Evolutionary conservation across 2,113 vertebrate species (phyloP).

Genomic region (Protomyctophum bolini): DNA sequence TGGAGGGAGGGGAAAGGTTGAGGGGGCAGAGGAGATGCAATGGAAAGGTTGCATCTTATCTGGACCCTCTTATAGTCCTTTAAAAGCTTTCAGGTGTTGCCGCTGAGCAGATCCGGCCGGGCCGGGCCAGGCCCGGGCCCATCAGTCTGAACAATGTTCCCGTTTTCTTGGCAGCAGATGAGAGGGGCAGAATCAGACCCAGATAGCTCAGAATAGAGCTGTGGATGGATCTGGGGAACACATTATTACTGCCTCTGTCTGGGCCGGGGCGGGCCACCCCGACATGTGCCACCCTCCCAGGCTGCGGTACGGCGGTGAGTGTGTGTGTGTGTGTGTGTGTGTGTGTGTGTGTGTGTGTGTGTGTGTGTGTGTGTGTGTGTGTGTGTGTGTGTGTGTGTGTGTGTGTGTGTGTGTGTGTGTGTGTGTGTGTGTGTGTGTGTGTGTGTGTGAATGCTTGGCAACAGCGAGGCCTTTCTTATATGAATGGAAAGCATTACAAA

Average conservation of each 20-base stretch:
- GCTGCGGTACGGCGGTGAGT: not conserved
- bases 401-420: conserved; percentile 22
- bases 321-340: not conserved
- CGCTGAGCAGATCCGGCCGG: conserved; percentile 44
- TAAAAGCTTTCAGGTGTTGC: conserved; percentile 74
- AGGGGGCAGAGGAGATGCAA: conserved; percentile 17
- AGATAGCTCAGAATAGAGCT: conserved; percentile 50
- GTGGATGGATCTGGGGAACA: conserved; percentile 50
- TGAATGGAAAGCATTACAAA: conserved; percentile 41
- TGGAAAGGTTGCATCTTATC: conserved; percentile 60
- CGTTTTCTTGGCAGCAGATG: conserved; percentile 67
- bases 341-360: conserved; percentile 21
- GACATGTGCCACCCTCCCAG: conserved; percentile 56
- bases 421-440: conserved; percentile 7
- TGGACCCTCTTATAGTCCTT: conserved; percentile 45
- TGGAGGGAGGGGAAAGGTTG: not conserved
- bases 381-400: not conserved
- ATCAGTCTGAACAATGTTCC: not conserved
- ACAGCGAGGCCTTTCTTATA: conserved; percentile 21
- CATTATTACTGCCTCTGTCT: conserved; percentile 39
- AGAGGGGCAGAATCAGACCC: conserved; percentile 56
- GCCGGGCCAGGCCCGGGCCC: conserved; percentile 9
- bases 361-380: conserved; percentile 19
- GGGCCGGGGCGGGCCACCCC: conserved; percentile 31
- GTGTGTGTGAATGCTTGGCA: conserved; percentile 48